Conservation (phyloP, 2,113 vertebrate genomes). For the Larimichthys crocea region DNA sequence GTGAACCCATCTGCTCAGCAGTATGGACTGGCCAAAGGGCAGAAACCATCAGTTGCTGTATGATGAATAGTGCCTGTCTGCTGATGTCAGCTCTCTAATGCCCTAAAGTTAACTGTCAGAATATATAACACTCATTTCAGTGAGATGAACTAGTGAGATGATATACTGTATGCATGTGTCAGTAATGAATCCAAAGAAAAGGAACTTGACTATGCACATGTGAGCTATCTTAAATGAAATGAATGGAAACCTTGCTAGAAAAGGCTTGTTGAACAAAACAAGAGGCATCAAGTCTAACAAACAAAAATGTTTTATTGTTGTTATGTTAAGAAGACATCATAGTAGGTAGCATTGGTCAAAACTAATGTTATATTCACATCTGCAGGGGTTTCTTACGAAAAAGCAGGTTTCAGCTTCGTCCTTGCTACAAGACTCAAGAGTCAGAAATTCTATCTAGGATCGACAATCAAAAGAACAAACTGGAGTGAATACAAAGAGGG, state of each 20-base stretch:
- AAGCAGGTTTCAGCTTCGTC: slow-evolving; percentile 7
- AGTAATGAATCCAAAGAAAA: background rate
- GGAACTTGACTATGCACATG: background rate
- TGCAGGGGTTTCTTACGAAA: slow-evolving; percentile 2
- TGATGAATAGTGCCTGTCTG: slow-evolving; percentile 24
- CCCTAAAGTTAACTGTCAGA: slow-evolving; percentile 37
- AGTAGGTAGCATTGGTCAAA: slow-evolving; percentile 16
- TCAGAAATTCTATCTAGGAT: slow-evolving; percentile 11
- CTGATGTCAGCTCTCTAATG: slow-evolving; percentile 14
- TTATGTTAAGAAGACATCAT: slow-evolving; percentile 42
- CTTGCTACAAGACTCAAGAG: slow-evolving; percentile 13
- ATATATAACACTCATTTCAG: slow-evolving; percentile 6
- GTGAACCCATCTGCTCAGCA: slow-evolving; percentile 37
- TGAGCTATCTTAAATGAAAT: background rate
- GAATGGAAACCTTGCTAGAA: background rate
- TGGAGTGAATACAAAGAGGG: slow-evolving; percentile 4
- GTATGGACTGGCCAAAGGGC: background rate
- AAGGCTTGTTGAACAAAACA: background rate
- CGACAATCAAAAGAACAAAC: background rate
- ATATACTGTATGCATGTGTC: background rate
- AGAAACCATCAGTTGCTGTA: slow-evolving; percentile 34
- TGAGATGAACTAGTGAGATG: background rate
- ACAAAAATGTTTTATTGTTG: slow-evolving; percentile 64
- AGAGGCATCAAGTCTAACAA: slow-evolving; percentile 18
- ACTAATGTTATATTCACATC: slow-evolving; percentile 59